Percentiles rank a stretch among this genome's conserved stretches.
phyloP scores from a whole-genome alignment of 2,888 invertebrate genomes.

The Nudaria mundana region DNA sequence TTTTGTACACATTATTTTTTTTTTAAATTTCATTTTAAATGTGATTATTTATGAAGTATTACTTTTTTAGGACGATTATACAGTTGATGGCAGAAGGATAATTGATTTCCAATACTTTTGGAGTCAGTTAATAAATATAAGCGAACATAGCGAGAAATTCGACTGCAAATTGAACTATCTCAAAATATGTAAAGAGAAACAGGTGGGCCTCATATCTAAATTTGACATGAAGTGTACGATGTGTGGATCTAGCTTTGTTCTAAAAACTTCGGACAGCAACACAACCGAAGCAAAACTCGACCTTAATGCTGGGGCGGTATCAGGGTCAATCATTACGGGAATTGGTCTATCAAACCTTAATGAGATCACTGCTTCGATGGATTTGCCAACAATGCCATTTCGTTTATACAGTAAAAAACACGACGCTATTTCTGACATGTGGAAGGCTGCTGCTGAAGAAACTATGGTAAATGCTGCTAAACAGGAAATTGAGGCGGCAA shows the following conservation, averaged over 20 bases:
- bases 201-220: constrained; percentile 4
- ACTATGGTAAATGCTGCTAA: constrained; percentile 15
- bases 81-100: constrained; percentile 3
- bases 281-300: background rate
- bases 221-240: constrained; percentile 10
- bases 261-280: constrained; percentile 3
- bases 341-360: background rate
- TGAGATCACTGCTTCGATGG: background rate
- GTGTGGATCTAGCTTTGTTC: constrained; percentile 9
- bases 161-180: constrained; percentile 2
- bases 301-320: background rate
- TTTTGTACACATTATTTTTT: background rate
- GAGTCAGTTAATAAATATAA: constrained; percentile 3
- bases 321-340: background rate
- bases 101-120: constrained; percentile 2
- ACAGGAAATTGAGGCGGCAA: constrained; percentile 13
- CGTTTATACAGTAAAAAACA: background rate
- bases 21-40: too few relatives aligned
- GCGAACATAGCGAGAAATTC: constrained; percentile 4
- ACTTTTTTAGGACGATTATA: constrained; percentile 3
- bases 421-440: background rate
- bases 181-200: constrained; percentile 4
- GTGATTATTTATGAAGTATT: background rate
- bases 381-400: background rate
- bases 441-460: constrained; percentile 3